phyloP scores from a whole-genome alignment of 2,113 vertebrate genomes.

The mouse (Mus musculus) region DNA sequence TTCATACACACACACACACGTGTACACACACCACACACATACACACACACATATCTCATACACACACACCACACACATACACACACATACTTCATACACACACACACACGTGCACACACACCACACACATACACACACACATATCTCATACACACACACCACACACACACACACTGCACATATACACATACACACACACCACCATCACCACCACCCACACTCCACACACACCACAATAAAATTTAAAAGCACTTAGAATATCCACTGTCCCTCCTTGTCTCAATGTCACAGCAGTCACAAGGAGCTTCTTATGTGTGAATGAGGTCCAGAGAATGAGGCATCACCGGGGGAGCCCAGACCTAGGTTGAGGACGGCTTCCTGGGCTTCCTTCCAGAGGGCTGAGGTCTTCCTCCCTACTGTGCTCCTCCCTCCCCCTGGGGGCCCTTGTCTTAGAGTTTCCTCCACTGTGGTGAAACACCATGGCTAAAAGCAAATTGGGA shows the following conservation, averaged over 20 bases:
- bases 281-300: neutral
- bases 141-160: no score
- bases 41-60: no score
- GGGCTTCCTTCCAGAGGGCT: no score
- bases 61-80: no score
- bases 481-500: neutral
- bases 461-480: neutral
- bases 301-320: neutral
- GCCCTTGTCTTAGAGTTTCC: neutral
- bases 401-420: neutral
- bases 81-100: no score
- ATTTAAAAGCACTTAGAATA: neutral
- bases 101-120: neutral
- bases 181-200: neutral
- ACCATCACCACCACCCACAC: no score
- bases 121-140: no score
- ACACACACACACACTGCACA: no score
- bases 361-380: neutral
- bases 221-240: neutral
- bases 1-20: no score
- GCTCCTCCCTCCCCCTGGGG: neutral
- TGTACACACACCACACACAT: no score
- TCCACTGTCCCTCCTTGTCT: neutral
- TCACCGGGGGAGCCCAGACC: neutral
- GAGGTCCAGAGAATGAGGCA: neutral